Evolutionary conservation across 1,140 invertebrate genomes (phyloP), one percentile per base, ranked within the genome.

Genomic region (Drosophila sechellia): DNA sequence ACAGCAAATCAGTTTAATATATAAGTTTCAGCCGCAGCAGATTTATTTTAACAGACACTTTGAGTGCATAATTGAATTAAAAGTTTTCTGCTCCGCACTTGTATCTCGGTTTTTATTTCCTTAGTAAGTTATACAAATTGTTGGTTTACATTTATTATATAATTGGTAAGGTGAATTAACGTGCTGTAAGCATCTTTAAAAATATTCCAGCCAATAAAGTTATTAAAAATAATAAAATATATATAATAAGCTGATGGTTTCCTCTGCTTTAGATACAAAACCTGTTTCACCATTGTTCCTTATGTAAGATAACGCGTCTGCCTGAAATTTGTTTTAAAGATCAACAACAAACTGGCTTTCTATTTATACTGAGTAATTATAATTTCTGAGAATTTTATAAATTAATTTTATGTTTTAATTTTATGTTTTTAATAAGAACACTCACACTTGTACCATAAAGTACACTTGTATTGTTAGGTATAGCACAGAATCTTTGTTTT

Each of bases 61-160:
- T 52, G 37, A 52, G 46, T 65, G 31, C 8, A 68, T 65, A 68
- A 68, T 64, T 65, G 31, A 68, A 65, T 68, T 52, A 68, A 65
- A 65, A 68, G 64, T 68, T 68, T 37, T 17, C 20, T n/a, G 27
- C 11, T 49, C 17, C 22, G 27, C 15, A 15, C 34, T 34, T 31
- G 22, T 27, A 34, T 37, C 27, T 31, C 8, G 8, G 13, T n/a
- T n/a, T 39, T 39, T n/a, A 8, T 3, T 17, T 49, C 43, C 20
- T 6, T 4, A 17, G 1, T 12, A 66, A 66, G 39, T 42, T 17
- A 31, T 45, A n/a, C 4, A 5, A 40, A 5, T 10, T 8, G 35
- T 27, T 15, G 31, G 10, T 15, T 50, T 50, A 50, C n/a, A 50
- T 34, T 50, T 50, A 50, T 34, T 34, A 11, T 1, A 27, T 25